Evolutionary conservation across 2,797 vertebrate genomes (phyloP).

Genomic region (Sebastes taczanowskii): DNA sequence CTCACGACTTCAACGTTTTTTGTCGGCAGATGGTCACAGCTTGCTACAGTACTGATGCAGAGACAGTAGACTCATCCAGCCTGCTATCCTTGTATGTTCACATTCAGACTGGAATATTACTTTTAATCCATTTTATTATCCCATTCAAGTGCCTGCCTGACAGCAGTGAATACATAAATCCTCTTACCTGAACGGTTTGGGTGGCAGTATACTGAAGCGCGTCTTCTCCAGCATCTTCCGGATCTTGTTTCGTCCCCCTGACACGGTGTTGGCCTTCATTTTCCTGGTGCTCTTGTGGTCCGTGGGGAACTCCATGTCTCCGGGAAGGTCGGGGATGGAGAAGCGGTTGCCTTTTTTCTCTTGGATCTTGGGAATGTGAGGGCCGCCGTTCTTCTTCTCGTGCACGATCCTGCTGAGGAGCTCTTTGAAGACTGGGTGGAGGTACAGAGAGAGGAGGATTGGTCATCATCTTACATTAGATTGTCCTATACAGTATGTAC

Average conservation of each 20-base stretch:
- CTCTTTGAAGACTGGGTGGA: constrained; percentile 92
- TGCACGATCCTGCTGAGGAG: constrained; percentile 90
- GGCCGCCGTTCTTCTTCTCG: constrained; percentile 91
- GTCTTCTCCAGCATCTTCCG: constrained; percentile 98
- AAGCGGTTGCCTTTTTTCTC: constrained; percentile 96
- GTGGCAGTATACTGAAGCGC: constrained; percentile 95
- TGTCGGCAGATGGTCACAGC: constrained; percentile 6
- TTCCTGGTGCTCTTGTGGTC: constrained; percentile 94
- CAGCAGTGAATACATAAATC: background rate
- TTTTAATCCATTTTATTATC: too few species aligned
- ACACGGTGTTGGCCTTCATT: constrained; percentile 96
- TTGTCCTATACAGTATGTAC: background rate
- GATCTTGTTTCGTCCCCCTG: constrained; percentile 96
- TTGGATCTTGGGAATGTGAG: constrained; percentile 96
- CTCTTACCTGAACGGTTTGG: constrained; percentile 91
- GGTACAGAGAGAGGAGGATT: background rate
- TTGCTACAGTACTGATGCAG: background rate
- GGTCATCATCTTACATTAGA: background rate
- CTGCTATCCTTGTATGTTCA: background rate
- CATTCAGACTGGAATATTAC: too few species aligned
- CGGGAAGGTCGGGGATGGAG: constrained; percentile 94
- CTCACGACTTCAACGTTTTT: background rate
- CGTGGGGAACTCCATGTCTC: constrained; percentile 91
- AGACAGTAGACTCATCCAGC: background rate
- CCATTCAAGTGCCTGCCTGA: too few species aligned